Percentiles rank a stretch among this genome's conserved stretches.
These are phyloP conservation scores for Sula dactylatra DNA, from an alignment of 2,113 vertebrate genomes.

Conservation along the genomic window DNA sequence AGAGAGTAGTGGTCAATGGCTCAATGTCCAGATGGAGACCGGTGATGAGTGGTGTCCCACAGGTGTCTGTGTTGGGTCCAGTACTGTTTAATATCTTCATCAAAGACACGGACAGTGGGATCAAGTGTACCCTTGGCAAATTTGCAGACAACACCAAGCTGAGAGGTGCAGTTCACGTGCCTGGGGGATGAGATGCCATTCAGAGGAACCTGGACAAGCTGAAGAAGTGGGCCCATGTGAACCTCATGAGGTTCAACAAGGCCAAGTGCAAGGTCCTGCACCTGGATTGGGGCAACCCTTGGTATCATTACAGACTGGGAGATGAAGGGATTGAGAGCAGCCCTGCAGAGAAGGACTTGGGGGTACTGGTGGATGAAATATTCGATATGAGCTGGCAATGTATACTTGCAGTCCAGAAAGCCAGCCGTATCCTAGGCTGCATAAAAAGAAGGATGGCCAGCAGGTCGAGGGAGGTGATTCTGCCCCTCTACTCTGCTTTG, in stretches of 20 bases:
- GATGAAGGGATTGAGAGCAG: background rate
- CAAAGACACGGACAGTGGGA: too few relatives aligned
- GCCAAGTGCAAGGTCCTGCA: background rate
- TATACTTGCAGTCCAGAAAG: background rate
- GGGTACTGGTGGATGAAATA: background rate
- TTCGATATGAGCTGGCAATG: background rate
- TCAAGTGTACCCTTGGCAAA: too few relatives aligned
- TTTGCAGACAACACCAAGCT: too few relatives aligned
- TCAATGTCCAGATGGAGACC: too few relatives aligned
- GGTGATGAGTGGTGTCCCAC: too few relatives aligned
- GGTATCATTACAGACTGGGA: background rate
- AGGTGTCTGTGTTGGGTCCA: too few relatives aligned
- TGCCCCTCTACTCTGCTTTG: background rate
- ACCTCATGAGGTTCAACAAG: background rate
- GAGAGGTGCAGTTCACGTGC: too few relatives aligned
- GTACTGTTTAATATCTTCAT: too few relatives aligned
- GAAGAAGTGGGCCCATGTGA: too few relatives aligned
- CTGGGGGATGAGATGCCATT: too few relatives aligned
- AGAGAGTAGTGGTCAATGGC: too few relatives aligned
- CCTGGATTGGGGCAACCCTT: background rate
- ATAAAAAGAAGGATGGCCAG: background rate
- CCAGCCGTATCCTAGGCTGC: background rate
- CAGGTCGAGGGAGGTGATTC: background rate
- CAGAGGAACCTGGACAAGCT: too few relatives aligned
- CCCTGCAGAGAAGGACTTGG: background rate